These are phyloP conservation scores for Drosophila punjabiensis DNA, from an alignment of 1,140 invertebrate species.

Conservation along the genomic window DNA sequence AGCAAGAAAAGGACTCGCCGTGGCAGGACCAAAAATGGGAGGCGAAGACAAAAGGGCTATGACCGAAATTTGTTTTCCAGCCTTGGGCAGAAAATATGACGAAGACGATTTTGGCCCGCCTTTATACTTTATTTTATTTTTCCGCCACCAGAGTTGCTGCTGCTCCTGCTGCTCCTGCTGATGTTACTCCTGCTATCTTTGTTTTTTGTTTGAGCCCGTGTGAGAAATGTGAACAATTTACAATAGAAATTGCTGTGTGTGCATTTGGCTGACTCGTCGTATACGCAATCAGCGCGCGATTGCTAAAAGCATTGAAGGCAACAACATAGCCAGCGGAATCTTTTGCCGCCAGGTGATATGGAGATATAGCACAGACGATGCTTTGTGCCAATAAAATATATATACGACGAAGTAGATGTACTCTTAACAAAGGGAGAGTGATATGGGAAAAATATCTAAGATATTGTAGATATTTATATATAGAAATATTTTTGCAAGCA, in stretches of 20 bases:
- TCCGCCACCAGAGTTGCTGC: slow-evolving; percentile 2
- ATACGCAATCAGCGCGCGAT: slow-evolving; percentile 78
- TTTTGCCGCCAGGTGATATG: slow-evolving; percentile 58
- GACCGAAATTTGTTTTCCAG: slow-evolving; percentile 75
- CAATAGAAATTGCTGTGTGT: slow-evolving; percentile 81
- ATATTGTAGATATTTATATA: neutral
- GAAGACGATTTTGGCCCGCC: slow-evolving; percentile 44
- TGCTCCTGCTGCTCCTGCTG: slow-evolving; percentile 36
- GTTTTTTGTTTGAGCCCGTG: slow-evolving; percentile 48
- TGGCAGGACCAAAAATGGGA: slow-evolving; percentile 1
- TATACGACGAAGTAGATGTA: slow-evolving; percentile 4
- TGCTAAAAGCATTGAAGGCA: slow-evolving; percentile 73
- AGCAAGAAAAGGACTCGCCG: slow-evolving; percentile 24
- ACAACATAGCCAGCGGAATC: slow-evolving; percentile 34
- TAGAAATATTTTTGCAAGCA: neutral
- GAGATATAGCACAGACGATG: slow-evolving; percentile 11
- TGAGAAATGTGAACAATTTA: slow-evolving; percentile 82
- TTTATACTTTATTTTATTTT: slow-evolving; percentile 46
- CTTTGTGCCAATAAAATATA: neutral
- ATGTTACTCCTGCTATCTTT: neutral
- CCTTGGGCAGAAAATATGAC: slow-evolving; percentile 64
- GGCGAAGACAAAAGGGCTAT: slow-evolving; percentile 61
- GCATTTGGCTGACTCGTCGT: slow-evolving; percentile 80
- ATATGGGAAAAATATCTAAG: no score
- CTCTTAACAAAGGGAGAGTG: neutral